Evolutionary conservation across 1,140 invertebrate genomes (phyloP), one percentile per base, ranked within the genome.

Genomic region (Geopemphigus sp.): DNA sequence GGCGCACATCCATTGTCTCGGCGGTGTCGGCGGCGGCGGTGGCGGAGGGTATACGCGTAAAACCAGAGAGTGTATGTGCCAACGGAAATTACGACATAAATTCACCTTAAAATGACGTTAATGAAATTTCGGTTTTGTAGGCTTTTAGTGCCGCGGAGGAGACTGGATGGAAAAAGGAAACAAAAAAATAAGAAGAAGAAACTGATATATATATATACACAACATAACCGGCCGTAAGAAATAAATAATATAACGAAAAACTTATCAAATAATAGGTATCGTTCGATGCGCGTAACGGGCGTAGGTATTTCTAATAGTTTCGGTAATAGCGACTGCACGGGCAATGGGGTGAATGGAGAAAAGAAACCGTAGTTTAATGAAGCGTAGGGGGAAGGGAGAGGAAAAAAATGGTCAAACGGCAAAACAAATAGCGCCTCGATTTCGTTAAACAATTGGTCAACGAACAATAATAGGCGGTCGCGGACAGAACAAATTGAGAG

Each of bases 71-170:
- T 22, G n/a, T 29, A n/a, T 54, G 50, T 63, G 74, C 82, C 82
- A 83, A 83, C 83, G 86, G 86, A 87, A 87, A 87, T 87, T 87
- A 84, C 86, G 80, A 83, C 83, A 87, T 87, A 87, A 87, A 87
- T 87, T 87, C 84, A 86, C 86, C 85, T 86, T 85, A 86, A 86
- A 85, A 87, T 86, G 86, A 87, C 86, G 85, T 87, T 87, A 87
- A 87, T 87, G 86, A 87, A 87, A 87, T 87, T 86, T 87, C 81
- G 61, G 76, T 53, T 59, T 70, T 45, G 70, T 17, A 12, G 72
- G 72, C 74, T 78, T 72, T 68, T 72, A 81, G 29, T 24, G 39
- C 39, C 12, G 61, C 53, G 5, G 22, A 17, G 47, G 15, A n/a
- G 29, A 17, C 59, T 14, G 14, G 17, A 19, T n/a, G 12, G 45